Conservation (phyloP, 2,797 vertebrate species). For the Xiphophorus birchmanni region DNA sequence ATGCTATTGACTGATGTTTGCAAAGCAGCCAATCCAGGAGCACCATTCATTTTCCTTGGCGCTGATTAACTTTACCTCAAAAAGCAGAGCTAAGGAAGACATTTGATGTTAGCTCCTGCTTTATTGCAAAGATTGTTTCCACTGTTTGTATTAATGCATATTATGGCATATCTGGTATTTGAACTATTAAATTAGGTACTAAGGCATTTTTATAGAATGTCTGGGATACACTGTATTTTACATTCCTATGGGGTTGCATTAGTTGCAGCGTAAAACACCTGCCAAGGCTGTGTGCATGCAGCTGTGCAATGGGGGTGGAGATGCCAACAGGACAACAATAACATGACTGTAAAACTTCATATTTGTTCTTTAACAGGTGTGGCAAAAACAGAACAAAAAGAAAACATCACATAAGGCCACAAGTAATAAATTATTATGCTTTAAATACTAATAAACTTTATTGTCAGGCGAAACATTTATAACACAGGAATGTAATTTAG, state of each 20-base stretch:
- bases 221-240: background rate
- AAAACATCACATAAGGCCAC: background rate
- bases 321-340: background rate
- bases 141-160: background rate
- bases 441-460: slow-evolving; percentile 41
- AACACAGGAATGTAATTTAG: slow-evolving; percentile 50
- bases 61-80: background rate
- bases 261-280: background rate
- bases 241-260: background rate
- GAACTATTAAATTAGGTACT: background rate
- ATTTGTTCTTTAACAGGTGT: background rate
- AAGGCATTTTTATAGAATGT: background rate
- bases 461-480: slow-evolving; percentile 33
- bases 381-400: background rate
- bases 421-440: slow-evolving; percentile 18
- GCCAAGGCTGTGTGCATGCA: background rate
- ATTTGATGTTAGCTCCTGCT: background rate
- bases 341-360: background rate
- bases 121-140: background rate
- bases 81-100: background rate
- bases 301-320: background rate
- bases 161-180: background rate
- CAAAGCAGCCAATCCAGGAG: background rate
- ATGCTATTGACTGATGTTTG: background rate
- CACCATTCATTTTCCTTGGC: background rate